phyloP scores from a whole-genome alignment of 2,113 vertebrate species.

The Capra hircus region DNA sequence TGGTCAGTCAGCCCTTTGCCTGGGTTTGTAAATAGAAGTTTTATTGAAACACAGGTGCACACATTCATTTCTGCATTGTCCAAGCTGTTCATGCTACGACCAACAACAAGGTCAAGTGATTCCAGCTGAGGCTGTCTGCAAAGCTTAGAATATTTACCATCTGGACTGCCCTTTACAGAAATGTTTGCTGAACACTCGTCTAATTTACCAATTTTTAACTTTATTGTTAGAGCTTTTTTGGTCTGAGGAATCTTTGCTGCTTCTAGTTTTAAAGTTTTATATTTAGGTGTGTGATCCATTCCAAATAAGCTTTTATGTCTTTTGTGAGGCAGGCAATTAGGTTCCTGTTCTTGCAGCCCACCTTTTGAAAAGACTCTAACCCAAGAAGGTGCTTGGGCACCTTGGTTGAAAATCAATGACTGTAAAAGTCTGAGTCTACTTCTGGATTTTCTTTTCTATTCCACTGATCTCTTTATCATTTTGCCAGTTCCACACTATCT shows the following conservation, averaged over 20 bases:
- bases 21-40: not conserved
- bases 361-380: not conserved
- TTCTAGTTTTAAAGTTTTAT: not conserved
- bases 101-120: not conserved
- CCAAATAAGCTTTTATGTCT: too few relatives aligned
- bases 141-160: not conserved
- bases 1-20: not conserved
- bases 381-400: not conserved
- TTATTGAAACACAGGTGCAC: not conserved
- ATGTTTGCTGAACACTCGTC: not conserved
- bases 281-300: not conserved
- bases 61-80: not conserved
- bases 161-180: not conserved
- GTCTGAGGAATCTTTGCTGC: not conserved
- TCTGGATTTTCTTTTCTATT: too few relatives aligned
- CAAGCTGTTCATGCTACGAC: fast-evolving
- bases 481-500: not conserved
- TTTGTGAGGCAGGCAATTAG: not conserved
- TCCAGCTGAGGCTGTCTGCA: not conserved
- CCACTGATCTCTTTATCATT: not conserved
- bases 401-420: not conserved
- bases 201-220: not conserved
- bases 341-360: not conserved
- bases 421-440: not conserved
- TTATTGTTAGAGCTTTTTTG: not conserved